phyloP scores from a whole-genome alignment of 2,888 invertebrate species.

The Tenthredo distinguenda region DNA sequence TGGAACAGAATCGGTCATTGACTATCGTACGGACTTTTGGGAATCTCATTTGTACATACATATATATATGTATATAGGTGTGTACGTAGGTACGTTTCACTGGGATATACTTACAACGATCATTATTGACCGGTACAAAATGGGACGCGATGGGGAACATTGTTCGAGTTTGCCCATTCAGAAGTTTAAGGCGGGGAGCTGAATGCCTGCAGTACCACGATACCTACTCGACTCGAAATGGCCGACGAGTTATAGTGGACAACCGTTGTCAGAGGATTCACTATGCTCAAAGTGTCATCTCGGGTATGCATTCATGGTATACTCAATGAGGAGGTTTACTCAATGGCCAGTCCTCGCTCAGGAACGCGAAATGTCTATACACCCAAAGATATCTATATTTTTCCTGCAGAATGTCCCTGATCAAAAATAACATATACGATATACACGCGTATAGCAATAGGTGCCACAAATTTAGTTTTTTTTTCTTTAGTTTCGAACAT shows the following conservation, averaged over 20 bases:
- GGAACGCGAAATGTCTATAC: background rate
- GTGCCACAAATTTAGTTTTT: background rate
- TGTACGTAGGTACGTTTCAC: background rate
- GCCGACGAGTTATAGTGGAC: conserved; percentile 8
- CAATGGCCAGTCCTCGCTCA: conserved; percentile 29
- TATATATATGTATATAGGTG: background rate
- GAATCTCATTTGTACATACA: background rate
- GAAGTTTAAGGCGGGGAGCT: conserved; percentile 36
- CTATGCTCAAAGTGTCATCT: background rate
- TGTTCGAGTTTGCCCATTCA: conserved; percentile 36
- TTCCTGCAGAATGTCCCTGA: background rate
- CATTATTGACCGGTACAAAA: conserved; percentile 33
- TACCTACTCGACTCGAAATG: conserved; percentile 36
- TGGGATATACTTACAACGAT: conserved; percentile 29
- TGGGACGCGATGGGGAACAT: conserved; percentile 17
- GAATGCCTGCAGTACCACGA: conserved; percentile 30
- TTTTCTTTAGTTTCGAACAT: background rate
- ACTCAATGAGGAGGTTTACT: conserved; percentile 14
- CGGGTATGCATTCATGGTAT: conserved; percentile 6
- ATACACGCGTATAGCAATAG: background rate
- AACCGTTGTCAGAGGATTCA: conserved; percentile 11
- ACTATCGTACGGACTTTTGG: conserved; percentile 9
- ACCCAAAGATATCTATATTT: background rate
- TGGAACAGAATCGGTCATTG: conserved; percentile 14
- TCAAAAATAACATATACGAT: background rate